These are phyloP conservation scores for Condylura cristata DNA, from an alignment of 2,113 vertebrate species.

Conservation along the genomic window DNA sequence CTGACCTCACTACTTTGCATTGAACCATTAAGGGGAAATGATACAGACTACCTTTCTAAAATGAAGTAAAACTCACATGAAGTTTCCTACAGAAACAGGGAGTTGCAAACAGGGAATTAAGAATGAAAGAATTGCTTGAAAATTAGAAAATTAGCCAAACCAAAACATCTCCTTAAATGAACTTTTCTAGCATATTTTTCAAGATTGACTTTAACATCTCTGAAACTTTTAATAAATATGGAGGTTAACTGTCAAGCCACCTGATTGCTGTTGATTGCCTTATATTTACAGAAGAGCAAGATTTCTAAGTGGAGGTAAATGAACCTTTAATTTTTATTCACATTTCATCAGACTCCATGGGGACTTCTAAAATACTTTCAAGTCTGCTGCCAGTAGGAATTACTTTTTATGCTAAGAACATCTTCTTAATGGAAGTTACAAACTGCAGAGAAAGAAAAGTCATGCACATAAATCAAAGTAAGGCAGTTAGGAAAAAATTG, in stretches of 20 bases:
- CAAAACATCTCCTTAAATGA: not conserved
- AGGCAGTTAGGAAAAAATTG: not conserved
- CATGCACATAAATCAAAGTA: conserved; percentile 36
- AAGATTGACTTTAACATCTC: not conserved
- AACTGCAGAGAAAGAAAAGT: not conserved
- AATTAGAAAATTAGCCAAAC: not conserved
- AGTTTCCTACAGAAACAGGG: not conserved
- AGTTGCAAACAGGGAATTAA: not conserved
- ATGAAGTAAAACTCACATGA: not conserved
- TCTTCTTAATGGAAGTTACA: not conserved
- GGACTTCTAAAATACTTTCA: conserved; percentile 26
- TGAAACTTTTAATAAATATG: not conserved
- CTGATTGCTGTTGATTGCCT: not conserved
- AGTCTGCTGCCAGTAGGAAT: not conserved
- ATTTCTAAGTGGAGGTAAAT: not conserved
- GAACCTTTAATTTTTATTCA: conserved; percentile 24
- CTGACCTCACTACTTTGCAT: not conserved
- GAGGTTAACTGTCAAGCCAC: not conserved
- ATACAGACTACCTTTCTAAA: not conserved
- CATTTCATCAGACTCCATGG: not conserved
- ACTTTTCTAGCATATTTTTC: not conserved
- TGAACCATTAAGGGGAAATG: not conserved
- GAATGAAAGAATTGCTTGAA: not conserved
- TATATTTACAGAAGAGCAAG: conserved; percentile 6
- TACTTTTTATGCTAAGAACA: conserved; percentile 3